Evolutionary conservation across 2,888 invertebrate species (phyloP).

Genomic region (Callosobruchus maculatus): DNA sequence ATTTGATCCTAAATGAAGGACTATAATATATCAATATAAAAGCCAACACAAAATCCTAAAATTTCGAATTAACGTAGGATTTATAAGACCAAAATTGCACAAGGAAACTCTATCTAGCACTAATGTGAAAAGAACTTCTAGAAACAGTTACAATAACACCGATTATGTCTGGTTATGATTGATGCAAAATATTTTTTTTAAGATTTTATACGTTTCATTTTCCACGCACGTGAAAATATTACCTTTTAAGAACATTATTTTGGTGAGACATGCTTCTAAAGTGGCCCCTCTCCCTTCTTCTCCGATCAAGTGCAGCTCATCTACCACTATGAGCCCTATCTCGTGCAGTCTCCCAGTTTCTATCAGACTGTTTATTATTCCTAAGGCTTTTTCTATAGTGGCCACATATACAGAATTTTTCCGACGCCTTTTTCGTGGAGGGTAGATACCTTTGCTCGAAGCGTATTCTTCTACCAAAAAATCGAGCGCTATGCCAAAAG

Average conservation of each 20-base stretch:
- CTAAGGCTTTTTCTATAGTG: slow-evolving; percentile 92
- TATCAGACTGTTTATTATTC: slow-evolving; percentile 80
- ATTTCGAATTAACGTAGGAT: too few species aligned
- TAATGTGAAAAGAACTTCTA: too few species aligned
- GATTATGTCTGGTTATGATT: too few species aligned
- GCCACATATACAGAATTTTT: slow-evolving; percentile 83
- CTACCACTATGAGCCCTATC: slow-evolving; percentile 78
- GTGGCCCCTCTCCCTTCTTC: slow-evolving; percentile 81
- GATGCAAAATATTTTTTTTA: too few species aligned
- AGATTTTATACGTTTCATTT: too few species aligned
- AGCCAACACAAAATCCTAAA: too few species aligned
- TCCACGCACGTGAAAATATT: slow-evolving; percentile 16
- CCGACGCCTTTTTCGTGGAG: slow-evolving; percentile 69
- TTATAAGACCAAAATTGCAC: too few species aligned
- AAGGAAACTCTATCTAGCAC: too few species aligned
- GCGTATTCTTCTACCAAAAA: slow-evolving; percentile 96
- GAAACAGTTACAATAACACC: too few species aligned
- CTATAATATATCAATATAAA: too few species aligned
- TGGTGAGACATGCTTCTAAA: slow-evolving; percentile 80
- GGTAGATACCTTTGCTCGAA: slow-evolving; percentile 79
- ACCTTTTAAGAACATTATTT: slow-evolving; percentile 69
- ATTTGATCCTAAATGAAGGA: too few species aligned
- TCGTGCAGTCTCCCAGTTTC: slow-evolving; percentile 71
- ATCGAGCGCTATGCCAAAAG: slow-evolving; percentile 81
- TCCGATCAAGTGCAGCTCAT: slow-evolving; percentile 91